Base-by-base conservation (phyloP, 2,113 vertebrate species). In the Tinamus guttatus region DNA sequence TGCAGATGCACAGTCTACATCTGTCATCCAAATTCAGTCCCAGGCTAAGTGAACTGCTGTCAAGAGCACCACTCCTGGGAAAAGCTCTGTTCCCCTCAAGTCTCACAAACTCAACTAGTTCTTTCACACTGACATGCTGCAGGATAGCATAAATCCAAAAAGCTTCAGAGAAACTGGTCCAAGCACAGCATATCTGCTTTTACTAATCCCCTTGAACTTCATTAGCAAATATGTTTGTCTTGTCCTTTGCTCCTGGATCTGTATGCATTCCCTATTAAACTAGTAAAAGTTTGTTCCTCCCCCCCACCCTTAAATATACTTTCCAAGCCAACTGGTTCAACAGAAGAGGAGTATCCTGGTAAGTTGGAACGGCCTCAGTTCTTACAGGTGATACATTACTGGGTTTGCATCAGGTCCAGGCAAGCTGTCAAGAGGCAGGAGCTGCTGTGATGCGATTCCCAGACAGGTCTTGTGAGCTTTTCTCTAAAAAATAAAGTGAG, bases 1-100 rank as follows among this genome's bases (percentile, higher is more conserved):
- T 38, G 6, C 5, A 4, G 82, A 74, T n/a, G 34, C 80, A 54
- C 24, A 90, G 91, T 90, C 83, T 74, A 65, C 89, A 90, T 93
- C 81, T 87, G 83, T 93, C 94, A 93, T 92, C 88, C 94, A 81
- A 81, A 93, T 96, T 93, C 88, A 32, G 94, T 88, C 95, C 95
- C 1, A 1, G 93, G 74, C 89, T 94, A 85, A 90, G 80, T 76
- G 73, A 96, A 88, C 36, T 92, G 94, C 83, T 92, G 93, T 68
- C 68, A 79, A 92, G 76, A 90, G 77, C 21, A 10, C 17, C 0
- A 93, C 86, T 84, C 92, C 82, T 87, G 90, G 92, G 88, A 94
- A 88, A 76, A 78, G 65, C 85, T 89, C 86, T 95, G 94, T 95
- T 95, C 87, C 94, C 77, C 67, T 88, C 91, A 95, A 88, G 94